Conservation (phyloP, 2,113 vertebrate genomes). For the Neogobius melanostomus region DNA sequence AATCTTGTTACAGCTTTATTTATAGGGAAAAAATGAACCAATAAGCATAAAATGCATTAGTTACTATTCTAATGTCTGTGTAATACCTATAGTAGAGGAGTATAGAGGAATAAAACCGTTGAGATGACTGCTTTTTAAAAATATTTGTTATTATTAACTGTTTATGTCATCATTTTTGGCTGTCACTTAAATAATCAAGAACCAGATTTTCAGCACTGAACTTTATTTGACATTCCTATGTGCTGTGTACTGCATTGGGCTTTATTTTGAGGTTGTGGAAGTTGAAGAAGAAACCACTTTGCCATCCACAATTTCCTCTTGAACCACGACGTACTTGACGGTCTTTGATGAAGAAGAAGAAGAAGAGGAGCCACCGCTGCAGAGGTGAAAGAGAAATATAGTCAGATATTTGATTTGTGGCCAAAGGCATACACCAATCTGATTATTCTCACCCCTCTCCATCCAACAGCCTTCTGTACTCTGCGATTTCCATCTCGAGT, state of each 20-base stretch:
- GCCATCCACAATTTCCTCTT: constrained; percentile 66
- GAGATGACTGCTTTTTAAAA: no score
- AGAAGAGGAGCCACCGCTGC: neutral
- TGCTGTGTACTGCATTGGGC: neutral
- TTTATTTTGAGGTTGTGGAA: neutral
- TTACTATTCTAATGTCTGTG: no score
- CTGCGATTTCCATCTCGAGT: constrained; percentile 90
- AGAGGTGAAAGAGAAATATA: neutral
- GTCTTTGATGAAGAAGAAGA: neutral
- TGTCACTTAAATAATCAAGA: neutral
- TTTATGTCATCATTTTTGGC: no score
- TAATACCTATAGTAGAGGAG: no score
- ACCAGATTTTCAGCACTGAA: neutral
- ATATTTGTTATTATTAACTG: no score
- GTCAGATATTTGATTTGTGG: neutral
- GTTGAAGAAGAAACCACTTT: constrained; percentile 46
- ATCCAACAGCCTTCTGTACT: constrained; percentile 89
- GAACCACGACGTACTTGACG: constrained; percentile 45
- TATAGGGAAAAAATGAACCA: no score
- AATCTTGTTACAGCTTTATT: no score
- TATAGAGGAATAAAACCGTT: no score
- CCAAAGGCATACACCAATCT: neutral
- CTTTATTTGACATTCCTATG: neutral
- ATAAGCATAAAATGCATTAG: no score
- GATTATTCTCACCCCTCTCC: constrained; percentile 75